Evolutionary conservation across 1,140 invertebrate genomes (phyloP).

Genomic region (Halyomorpha halys): DNA sequence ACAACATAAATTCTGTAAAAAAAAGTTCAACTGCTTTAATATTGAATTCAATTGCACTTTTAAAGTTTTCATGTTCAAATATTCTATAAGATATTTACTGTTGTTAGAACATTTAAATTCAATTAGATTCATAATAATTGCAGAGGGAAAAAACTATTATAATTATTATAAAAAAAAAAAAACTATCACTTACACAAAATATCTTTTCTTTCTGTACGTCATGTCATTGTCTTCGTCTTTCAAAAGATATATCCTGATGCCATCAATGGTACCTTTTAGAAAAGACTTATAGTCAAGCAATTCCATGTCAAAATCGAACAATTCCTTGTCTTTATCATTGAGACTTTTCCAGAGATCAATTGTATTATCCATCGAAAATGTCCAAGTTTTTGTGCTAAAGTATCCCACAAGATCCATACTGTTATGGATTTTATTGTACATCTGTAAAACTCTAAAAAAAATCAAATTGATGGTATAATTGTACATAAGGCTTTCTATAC

Average conservation of each 20-base stretch:
- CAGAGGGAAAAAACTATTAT: too few species aligned
- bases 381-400: slow-evolving; percentile 59
- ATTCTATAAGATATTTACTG: too few species aligned
- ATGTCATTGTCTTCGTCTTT: slow-evolving; percentile 49
- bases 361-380: slow-evolving; percentile 56
- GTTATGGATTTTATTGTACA: slow-evolving; percentile 62
- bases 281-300: slow-evolving; percentile 49
- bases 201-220: slow-evolving; percentile 39
- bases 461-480: too few species aligned
- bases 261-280: slow-evolving; percentile 45
- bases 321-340: slow-evolving; percentile 45
- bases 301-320: slow-evolving; percentile 59
- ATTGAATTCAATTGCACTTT: too few species aligned
- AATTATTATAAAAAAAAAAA: too few species aligned
- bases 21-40: too few species aligned
- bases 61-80: too few species aligned
- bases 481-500: too few species aligned
- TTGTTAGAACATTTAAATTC: too few species aligned
- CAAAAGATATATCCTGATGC: slow-evolving; percentile 47
- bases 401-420: slow-evolving; percentile 58
- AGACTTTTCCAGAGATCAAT: slow-evolving; percentile 48
- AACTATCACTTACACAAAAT: background rate
- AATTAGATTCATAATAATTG: too few species aligned
- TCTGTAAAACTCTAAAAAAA: slow-evolving; percentile 50
- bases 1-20: too few species aligned